Evolutionary conservation across 2,797 vertebrate species (phyloP).

Genomic region (Carduelis carduelis): DNA sequence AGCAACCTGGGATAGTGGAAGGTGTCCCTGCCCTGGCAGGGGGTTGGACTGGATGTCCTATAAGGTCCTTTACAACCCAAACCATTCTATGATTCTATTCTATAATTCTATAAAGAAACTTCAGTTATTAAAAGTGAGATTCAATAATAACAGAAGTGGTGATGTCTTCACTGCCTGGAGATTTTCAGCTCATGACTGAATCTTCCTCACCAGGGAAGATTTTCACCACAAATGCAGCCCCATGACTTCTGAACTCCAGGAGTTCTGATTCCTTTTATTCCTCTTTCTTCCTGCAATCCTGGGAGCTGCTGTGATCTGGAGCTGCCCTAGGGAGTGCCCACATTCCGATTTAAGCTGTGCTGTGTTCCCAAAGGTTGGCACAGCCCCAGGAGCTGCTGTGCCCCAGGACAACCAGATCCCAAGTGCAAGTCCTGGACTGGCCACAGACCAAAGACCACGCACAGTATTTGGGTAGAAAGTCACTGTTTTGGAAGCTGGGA

Average conservation of each 20-base stretch:
- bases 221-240: neutral
- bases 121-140: neutral
- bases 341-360: neutral
- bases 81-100: neutral
- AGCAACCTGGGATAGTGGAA: fast-evolving
- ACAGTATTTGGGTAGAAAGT: neutral
- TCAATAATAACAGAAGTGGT: neutral
- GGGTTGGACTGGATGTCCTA: neutral
- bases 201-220: neutral
- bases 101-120: neutral
- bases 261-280: neutral
- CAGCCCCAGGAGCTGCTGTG: neutral
- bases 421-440: neutral
- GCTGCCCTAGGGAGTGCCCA: neutral
- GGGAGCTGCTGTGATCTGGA: neutral
- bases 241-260: fast-evolving
- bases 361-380: neutral
- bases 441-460: too few relatives aligned
- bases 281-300: neutral
- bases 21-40: too few relatives aligned
- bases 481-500: neutral
- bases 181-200: neutral
- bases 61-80: neutral
- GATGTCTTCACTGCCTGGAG: neutral
- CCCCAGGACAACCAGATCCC: neutral